A percentile compares a stretch with the other conserved stretches of the same genome.
Conservation (phyloP, 1,140 invertebrate genomes). For the Diuraphis noxia region DNA sequence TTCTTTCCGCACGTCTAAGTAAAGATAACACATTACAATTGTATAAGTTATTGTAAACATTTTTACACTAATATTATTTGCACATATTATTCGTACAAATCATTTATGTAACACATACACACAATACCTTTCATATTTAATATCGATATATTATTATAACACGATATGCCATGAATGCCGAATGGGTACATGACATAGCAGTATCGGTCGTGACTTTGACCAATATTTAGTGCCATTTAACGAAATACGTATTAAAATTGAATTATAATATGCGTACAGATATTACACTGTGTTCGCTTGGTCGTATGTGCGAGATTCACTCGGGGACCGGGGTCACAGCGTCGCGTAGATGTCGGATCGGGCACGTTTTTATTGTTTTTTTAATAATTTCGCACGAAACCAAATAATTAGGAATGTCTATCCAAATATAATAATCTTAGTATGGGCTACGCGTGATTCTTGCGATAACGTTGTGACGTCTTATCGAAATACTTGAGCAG, state of each 20-base stretch:
- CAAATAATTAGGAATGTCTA: not conserved
- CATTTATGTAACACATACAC: not conserved
- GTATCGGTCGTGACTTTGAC: not conserved
- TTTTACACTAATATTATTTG: not conserved
- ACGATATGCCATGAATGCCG: too few relatives aligned
- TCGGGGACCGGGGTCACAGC: not conserved
- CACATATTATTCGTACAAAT: not conserved
- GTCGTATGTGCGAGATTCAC: not conserved
- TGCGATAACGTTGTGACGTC: not conserved
- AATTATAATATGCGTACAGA: not conserved
- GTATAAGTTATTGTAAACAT: not conserved
- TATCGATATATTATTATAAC: too few relatives aligned
- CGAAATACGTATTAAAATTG: not conserved
- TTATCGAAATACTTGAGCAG: not conserved
- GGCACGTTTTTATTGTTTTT: not conserved
- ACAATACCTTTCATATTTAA: too few relatives aligned
- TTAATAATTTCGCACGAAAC: not conserved
- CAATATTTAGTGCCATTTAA: not conserved
- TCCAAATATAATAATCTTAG: not conserved
- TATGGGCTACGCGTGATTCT: not conserved
- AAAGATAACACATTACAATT: not conserved
- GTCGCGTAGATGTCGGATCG: not conserved
- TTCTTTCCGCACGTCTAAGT: not conserved
- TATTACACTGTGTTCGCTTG: not conserved
- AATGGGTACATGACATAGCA: not conserved